Percentiles rank a stretch among this genome's conserved stretches.
Evolutionary conservation across 2,113 vertebrate genomes (phyloP).

Genomic region (Pygoscelis adeliae): DNA sequence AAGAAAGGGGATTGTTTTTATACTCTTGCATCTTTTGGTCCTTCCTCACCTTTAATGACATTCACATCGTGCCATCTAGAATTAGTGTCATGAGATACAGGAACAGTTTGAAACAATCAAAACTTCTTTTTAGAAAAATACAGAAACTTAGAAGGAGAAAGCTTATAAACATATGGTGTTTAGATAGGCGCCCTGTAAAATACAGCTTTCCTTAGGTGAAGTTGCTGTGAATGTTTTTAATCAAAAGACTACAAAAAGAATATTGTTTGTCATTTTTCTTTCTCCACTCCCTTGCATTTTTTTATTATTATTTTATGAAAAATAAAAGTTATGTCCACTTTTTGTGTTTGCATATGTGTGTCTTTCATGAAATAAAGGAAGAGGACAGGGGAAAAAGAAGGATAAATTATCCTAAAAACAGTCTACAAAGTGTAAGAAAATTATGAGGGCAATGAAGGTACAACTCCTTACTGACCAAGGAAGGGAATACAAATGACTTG

Average conservation of each 20-base stretch:
- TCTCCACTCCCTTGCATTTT: neutral
- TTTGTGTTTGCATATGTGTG: neutral
- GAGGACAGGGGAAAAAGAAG: rapidly evolving
- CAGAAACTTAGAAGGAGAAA: neutral
- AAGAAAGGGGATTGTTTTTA: neutral
- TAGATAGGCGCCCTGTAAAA: slow-evolving; percentile 28
- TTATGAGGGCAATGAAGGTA: neutral
- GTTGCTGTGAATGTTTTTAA: slow-evolving; percentile 28
- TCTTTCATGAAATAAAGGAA: neutral
- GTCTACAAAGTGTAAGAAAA: neutral
- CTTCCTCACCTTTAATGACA: slow-evolving; percentile 6
- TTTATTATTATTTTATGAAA: neutral
- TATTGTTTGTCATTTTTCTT: neutral
- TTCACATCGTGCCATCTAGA: neutral
- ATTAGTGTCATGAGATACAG: neutral
- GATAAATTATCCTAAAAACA: neutral
- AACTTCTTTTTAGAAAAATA: neutral
- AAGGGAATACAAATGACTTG: neutral
- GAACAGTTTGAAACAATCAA: slow-evolving; percentile 1
- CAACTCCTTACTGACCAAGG: neutral
- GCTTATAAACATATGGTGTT: slow-evolving; percentile 44
- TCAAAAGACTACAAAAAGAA: slow-evolving; percentile 5
- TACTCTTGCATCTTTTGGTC: neutral
- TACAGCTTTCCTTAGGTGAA: slow-evolving; percentile 18
- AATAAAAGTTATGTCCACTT: neutral